Conservation (phyloP, 2,888 invertebrate genomes). For the Spodoptera littoralis region DNA sequence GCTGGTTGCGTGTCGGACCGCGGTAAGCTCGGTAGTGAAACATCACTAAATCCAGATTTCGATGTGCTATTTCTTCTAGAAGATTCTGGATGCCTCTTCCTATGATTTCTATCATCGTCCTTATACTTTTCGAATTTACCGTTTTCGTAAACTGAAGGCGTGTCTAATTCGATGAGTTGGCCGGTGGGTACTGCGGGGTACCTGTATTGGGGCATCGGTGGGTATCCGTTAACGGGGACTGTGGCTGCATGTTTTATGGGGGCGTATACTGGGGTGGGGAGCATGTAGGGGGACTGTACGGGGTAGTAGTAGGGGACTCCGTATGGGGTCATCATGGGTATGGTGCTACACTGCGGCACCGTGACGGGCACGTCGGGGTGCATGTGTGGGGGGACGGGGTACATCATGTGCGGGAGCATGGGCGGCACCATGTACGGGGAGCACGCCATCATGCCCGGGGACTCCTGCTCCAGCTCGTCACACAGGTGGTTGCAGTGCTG, state of each 20-base stretch:
- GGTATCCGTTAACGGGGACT: conserved; percentile 85
- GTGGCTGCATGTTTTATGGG: conserved; percentile 83
- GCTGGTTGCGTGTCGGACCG: conserved; percentile 85
- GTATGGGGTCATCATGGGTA: conserved; percentile 79
- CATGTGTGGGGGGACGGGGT: conserved; percentile 65
- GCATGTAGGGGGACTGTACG: conserved; percentile 83
- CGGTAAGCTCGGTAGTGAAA: conserved; percentile 80
- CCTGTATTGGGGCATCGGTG: conserved; percentile 75
- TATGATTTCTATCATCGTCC: conserved; percentile 72
- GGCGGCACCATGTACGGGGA: conserved; percentile 59
- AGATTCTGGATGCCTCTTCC: conserved; percentile 68
- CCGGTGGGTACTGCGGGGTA: conserved; percentile 90
- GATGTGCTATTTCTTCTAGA: conserved; percentile 79
- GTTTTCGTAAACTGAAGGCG: conserved; percentile 80
- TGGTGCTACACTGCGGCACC: conserved; percentile 67
- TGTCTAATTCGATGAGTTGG: conserved; percentile 91
- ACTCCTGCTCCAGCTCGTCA: conserved; percentile 67
- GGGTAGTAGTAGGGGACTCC: conserved; percentile 84
- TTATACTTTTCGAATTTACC: conserved; percentile 73
- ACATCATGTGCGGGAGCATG: conserved; percentile 69
- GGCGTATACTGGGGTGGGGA: conserved; percentile 82
- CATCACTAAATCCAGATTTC: conserved; percentile 81
- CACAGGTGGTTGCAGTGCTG: conserved; percentile 66
- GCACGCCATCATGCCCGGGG: conserved; percentile 63
- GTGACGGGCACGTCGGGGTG: conserved; percentile 68